These are phyloP conservation scores for Montipora foliosa DNA, from an alignment of 64 coral and sea anemone genomes.

Conservation along the genomic window DNA sequence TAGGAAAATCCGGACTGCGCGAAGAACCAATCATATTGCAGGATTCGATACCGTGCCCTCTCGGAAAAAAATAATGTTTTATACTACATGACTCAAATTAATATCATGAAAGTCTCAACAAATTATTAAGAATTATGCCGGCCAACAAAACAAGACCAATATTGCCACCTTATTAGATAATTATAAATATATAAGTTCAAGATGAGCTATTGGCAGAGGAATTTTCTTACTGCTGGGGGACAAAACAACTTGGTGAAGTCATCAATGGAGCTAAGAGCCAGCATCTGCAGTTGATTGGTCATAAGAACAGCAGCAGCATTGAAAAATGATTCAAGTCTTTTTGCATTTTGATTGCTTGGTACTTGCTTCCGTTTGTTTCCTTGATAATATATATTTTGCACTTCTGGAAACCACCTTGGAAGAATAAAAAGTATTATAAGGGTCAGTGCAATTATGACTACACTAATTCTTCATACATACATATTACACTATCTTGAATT, in stretches of 20 bases:
- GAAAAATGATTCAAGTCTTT: slow-evolving; percentile 94
- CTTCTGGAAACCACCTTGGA: slow-evolving; percentile 98
- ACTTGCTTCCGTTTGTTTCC: slow-evolving; percentile 99
- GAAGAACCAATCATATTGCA: too few relatives aligned
- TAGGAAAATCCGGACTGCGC: too few relatives aligned
- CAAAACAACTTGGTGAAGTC: slow-evolving; percentile 97
- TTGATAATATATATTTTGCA: slow-evolving; percentile 99
- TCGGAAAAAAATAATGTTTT: too few relatives aligned
- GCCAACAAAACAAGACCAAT: too few relatives aligned
- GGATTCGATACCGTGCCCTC: too few relatives aligned
- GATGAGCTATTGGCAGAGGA: neutral
- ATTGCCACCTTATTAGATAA: too few relatives aligned
- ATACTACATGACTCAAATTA: too few relatives aligned
- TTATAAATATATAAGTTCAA: too few relatives aligned
- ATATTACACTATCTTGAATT: too few relatives aligned
- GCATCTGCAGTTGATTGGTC: slow-evolving; percentile 96
- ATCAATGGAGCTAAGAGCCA: slow-evolving; percentile 90
- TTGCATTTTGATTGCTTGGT: slow-evolving; percentile 98
- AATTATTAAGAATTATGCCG: too few relatives aligned
- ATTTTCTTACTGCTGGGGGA: slow-evolving; percentile 72
- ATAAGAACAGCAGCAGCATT: slow-evolving; percentile 93
- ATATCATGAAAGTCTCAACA: too few relatives aligned
- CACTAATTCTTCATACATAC: too few relatives aligned
- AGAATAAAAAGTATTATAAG: neutral
- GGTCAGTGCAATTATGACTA: neutral